phyloP scores from a whole-genome alignment of 2,113 vertebrate genomes.

The Mastomys natalensis region DNA sequence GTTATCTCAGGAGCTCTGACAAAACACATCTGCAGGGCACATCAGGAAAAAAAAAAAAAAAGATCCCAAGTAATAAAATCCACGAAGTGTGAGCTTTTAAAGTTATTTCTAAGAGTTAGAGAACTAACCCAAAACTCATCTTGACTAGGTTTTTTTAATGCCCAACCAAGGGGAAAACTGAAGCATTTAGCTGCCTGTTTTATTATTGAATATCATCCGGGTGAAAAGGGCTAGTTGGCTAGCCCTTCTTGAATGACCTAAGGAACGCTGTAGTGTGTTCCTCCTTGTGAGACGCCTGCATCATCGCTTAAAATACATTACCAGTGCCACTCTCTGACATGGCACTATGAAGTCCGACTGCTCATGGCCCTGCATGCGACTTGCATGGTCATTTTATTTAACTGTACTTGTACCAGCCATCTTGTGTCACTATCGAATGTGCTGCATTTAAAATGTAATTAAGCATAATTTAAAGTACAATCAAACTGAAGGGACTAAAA shows the following conservation, averaged over 20 bases:
- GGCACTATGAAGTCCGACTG: not conserved
- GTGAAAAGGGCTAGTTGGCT: not conserved
- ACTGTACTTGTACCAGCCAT: not conserved
- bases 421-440: not conserved
- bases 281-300: not conserved
- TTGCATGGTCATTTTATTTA: not conserved
- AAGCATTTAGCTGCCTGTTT: not conserved
- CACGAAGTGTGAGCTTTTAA: not conserved
- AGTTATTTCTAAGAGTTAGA: constrained; percentile 41
- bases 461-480: not conserved
- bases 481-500: not conserved
- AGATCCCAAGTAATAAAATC: constrained; percentile 50
- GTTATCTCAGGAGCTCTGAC: not conserved
- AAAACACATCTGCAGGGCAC: constrained; percentile 46
- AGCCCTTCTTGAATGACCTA: not conserved
- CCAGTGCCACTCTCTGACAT: not conserved
- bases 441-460: not conserved
- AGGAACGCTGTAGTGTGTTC: not conserved
- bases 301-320: not conserved
- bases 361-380: not conserved
- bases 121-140: not conserved
- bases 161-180: not conserved
- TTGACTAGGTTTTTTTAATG: not conserved
- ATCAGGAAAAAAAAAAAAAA: constrained; percentile 67
- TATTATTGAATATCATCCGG: not conserved